These are phyloP conservation scores for Tenebrio molitor DNA, from an alignment of 1,140 invertebrate genomes.

Conservation along the genomic window DNA sequence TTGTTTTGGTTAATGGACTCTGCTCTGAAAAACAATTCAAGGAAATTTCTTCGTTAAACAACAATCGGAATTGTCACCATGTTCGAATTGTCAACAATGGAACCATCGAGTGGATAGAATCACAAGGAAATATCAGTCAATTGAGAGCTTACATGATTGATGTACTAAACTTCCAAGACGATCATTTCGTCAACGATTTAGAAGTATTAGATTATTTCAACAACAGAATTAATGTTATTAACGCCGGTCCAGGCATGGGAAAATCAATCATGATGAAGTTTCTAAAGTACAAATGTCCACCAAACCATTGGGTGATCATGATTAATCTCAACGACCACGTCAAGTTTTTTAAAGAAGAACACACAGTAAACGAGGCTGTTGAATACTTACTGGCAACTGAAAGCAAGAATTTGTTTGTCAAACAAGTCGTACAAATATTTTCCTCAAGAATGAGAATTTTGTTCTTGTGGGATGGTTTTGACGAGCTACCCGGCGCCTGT, in stretches of 20 bases:
- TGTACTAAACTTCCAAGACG: background rate
- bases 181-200: background rate
- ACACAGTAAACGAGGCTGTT: background rate
- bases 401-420: background rate
- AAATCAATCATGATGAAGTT: constrained; percentile 24
- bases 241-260: constrained; percentile 28
- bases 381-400: background rate
- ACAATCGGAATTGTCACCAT: background rate
- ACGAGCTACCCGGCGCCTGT: background rate
- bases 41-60: background rate
- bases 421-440: background rate
- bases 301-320: background rate
- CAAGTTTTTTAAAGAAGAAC: constrained; percentile 3
- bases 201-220: background rate
- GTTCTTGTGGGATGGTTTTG: constrained; percentile 34
- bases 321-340: constrained; percentile 20
- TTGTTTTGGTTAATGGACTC: background rate
- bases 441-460: background rate
- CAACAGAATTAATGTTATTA: constrained; percentile 9
- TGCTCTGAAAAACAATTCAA: background rate
- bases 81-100: background rate
- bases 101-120: constrained; percentile 7
- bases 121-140: too few species aligned
- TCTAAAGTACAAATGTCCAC: constrained; percentile 8
- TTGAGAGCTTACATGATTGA: too few species aligned